These are phyloP conservation scores for Dendrocincla fuliginosa DNA, from an alignment of 2,797 vertebrate genomes.

Conservation along the genomic window DNA sequence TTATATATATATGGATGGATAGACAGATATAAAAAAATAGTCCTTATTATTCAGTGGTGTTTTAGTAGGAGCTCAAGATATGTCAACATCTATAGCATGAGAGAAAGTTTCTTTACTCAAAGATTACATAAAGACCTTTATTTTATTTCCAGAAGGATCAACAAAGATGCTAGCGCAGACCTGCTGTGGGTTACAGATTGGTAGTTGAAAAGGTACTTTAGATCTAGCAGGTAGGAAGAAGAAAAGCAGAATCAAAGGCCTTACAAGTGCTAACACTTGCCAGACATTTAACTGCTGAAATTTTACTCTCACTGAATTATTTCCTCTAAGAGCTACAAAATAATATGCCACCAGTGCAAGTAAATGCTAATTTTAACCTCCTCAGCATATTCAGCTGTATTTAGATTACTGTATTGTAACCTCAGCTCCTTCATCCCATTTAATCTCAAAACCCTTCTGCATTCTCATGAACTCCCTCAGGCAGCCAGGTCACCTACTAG, in stretches of 20 bases:
- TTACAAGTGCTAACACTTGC: neutral
- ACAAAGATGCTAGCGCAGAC: neutral
- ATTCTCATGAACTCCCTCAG: neutral
- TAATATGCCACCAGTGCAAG: neutral
- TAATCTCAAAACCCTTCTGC: neutral
- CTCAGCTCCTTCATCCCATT: neutral
- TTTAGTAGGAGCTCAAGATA: neutral
- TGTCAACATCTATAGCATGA: neutral
- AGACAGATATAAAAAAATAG: neutral
- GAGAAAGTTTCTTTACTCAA: neutral
- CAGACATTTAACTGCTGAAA: neutral
- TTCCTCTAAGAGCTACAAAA: neutral
- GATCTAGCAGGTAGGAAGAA: neutral
- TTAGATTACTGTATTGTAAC: neutral
- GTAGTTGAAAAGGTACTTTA: neutral
- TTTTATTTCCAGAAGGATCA: slow-evolving; percentile 2
- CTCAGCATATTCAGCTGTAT: neutral
- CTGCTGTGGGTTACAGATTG: neutral
- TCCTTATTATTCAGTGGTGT: neutral
- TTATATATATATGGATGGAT: too few relatives aligned
- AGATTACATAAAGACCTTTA: neutral
- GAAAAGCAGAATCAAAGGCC: neutral
- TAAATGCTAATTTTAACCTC: neutral
- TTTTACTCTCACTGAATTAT: neutral
- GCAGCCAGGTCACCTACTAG: neutral